Percentiles rank a stretch among this genome's conserved stretches.
phyloP scores from a whole-genome alignment of 2,113 vertebrate genomes.

The Sula dactylatra region DNA sequence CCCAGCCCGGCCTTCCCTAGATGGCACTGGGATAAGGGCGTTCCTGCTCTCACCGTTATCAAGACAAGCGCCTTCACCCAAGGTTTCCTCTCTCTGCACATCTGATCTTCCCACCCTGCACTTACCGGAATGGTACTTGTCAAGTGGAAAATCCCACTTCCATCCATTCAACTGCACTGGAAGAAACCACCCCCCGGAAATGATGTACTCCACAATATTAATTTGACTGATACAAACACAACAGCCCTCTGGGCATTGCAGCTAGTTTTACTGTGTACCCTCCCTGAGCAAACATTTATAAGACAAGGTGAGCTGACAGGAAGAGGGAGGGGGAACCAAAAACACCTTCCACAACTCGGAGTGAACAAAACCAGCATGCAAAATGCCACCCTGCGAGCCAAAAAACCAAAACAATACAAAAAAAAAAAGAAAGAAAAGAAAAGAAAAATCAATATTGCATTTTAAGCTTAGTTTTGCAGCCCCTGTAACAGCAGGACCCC shows the following conservation, averaged over 20 bases:
- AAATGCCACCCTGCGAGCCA: neutral
- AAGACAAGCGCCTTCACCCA: neutral
- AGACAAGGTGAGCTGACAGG: neutral
- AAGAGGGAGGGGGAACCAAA: neutral
- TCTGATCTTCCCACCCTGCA: conserved; percentile 19
- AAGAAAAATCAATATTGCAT: neutral
- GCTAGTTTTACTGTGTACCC: neutral
- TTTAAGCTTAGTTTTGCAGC: neutral
- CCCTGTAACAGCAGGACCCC: too few relatives aligned
- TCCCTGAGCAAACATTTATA: neutral
- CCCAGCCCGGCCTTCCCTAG: neutral
- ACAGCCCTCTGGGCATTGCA: neutral
- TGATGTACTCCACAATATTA: neutral
- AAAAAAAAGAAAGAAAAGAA: neutral
- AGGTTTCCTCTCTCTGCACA: neutral
- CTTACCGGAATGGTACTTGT: neutral
- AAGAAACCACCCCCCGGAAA: neutral
- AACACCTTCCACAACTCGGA: neutral
- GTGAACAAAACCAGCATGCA: neutral
- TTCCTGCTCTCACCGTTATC: neutral
- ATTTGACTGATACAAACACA: neutral
- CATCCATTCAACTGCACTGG: conserved; percentile 1
- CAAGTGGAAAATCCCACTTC: conserved; percentile 30
- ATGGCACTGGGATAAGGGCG: fast-evolving
- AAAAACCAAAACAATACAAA: neutral